Evolutionary conservation across 1,140 invertebrate species (phyloP).

Genomic region (Homalodisca vitripennis): DNA sequence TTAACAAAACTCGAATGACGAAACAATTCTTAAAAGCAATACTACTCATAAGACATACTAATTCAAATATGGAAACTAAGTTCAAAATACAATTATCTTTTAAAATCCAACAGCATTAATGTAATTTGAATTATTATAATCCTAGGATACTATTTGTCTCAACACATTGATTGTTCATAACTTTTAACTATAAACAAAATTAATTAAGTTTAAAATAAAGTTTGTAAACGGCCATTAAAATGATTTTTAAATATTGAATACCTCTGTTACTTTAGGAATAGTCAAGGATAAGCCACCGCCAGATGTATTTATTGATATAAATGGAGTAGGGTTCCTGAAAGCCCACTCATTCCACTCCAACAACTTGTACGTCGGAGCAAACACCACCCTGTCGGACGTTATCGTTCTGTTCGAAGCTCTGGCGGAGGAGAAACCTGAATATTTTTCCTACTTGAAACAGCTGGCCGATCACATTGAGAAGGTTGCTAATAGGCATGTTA

Average conservation of each 20-base stretch:
- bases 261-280: neutral
- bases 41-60: too few relatives aligned
- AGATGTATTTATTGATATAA: constrained; percentile 65
- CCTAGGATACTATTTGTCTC: too few relatives aligned
- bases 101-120: too few relatives aligned
- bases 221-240: neutral
- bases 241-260: neutral
- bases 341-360: constrained; percentile 52
- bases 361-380: constrained; percentile 58
- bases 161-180: neutral
- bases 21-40: too few relatives aligned
- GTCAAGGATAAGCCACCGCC: constrained; percentile 1
- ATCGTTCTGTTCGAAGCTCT: constrained; percentile 61
- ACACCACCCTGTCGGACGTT: constrained; percentile 60
- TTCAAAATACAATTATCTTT: neutral
- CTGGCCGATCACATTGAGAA: constrained; percentile 65
- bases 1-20: too few relatives aligned
- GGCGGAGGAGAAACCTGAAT: constrained; percentile 47
- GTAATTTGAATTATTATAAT: too few relatives aligned
- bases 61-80: too few relatives aligned
- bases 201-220: neutral
- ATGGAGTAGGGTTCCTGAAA: constrained; percentile 62
- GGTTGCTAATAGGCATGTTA: constrained; percentile 68
- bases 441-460: constrained; percentile 48
- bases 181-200: neutral